phyloP scores from a whole-genome alignment of 2,888 invertebrate genomes.

The Hypsopygia costalis region DNA sequence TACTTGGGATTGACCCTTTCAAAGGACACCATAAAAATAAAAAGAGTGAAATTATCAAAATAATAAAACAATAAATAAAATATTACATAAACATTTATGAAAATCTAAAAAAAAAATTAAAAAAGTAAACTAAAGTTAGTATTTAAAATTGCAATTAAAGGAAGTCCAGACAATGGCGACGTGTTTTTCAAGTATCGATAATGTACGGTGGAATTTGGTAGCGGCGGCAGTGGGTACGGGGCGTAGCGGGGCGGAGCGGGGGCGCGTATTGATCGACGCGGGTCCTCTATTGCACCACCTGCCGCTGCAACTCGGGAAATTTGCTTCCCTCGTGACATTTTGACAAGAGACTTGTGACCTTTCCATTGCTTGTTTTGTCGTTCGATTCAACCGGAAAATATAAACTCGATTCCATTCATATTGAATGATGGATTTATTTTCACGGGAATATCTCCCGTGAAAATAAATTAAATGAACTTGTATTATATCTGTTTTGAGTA shows the following conservation, averaged over 20 bases:
- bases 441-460: no score
- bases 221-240: conserved; percentile 14
- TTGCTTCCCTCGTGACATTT: conserved; percentile 24
- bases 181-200: neutral
- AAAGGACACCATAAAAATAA: no score
- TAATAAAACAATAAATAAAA: no score
- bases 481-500: no score
- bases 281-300: conserved; percentile 48
- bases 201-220: conserved; percentile 12
- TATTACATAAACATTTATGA: no score
- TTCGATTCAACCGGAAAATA: neutral
- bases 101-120: no score
- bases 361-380: neutral
- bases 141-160: neutral
- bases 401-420: no score
- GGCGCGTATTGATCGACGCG: conserved; percentile 54
- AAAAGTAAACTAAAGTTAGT: no score
- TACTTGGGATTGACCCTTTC: no score
- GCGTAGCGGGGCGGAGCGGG: conserved; percentile 20
- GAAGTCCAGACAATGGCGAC: neutral
- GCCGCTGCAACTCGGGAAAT: conserved; percentile 49
- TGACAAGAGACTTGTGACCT: neutral
- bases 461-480: no score
- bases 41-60: no score
- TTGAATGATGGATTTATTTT: no score